These are phyloP conservation scores for Zoanthus gigantus DNA, from an alignment of 92 coral and sea anemone genomes.

Conservation along the genomic window DNA sequence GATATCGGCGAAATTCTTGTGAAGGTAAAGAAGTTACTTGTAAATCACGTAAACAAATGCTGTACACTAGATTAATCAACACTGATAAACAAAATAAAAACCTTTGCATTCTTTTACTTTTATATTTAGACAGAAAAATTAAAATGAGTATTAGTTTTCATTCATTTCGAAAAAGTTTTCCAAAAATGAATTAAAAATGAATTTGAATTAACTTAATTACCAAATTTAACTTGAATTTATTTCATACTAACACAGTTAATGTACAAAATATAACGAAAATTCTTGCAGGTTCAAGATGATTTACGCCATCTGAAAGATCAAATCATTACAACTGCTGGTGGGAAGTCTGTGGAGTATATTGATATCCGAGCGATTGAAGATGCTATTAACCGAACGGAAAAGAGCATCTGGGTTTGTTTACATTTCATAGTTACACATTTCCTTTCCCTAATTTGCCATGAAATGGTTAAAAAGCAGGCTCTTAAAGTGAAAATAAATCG, in stretches of 20 bases:
- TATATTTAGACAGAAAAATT: neutral
- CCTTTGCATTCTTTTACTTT: neutral
- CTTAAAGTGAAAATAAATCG: too few relatives aligned
- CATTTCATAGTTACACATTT: neutral
- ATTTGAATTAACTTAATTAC: neutral
- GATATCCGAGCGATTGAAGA: constrained; percentile 83
- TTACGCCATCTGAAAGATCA: constrained; percentile 97
- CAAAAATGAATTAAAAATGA: neutral
- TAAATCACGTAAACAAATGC: neutral
- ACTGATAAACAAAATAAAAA: neutral
- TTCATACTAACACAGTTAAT: neutral
- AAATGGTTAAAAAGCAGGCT: too few relatives aligned
- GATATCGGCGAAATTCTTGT: constrained; percentile 97
- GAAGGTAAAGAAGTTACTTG: constrained; percentile 67
- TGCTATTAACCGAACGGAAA: constrained; percentile 95
- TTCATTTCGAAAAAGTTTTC: neutral
- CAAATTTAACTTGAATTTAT: neutral
- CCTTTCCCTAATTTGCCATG: too few relatives aligned
- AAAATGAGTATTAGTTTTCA: neutral
- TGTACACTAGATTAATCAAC: neutral
- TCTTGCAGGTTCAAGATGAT: constrained; percentile 92
- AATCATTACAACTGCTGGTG: constrained; percentile 70
- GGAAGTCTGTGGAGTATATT: constrained; percentile 69
- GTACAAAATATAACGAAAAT: neutral
- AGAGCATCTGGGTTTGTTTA: constrained; percentile 86